These are phyloP conservation scores for Xenops minutus DNA, from an alignment of 2,797 vertebrate genomes.

Conservation along the genomic window DNA sequence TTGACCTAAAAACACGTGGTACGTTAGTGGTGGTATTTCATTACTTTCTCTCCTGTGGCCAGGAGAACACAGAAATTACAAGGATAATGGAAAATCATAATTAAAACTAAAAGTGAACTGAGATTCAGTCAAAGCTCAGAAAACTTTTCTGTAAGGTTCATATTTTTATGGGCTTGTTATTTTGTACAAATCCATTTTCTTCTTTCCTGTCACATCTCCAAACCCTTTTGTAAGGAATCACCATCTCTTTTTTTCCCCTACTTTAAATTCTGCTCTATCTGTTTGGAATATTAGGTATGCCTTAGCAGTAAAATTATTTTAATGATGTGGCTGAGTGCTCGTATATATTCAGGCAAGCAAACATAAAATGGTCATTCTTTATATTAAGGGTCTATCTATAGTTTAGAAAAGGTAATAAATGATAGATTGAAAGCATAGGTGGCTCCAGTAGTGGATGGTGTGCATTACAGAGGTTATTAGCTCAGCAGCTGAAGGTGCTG, in stretches of 20 bases:
- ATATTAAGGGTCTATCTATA: constrained; percentile 45
- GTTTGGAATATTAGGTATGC: constrained; percentile 55
- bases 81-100: background rate
- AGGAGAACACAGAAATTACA: background rate
- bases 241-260: background rate
- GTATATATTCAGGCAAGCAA: constrained; percentile 64
- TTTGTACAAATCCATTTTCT: constrained; percentile 27
- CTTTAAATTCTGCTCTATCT: constrained; percentile 56
- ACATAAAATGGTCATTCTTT: constrained; percentile 67
- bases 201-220: constrained; percentile 30
- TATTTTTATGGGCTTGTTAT: constrained; percentile 24
- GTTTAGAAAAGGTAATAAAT: constrained; percentile 55
- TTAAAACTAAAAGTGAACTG: background rate
- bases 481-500: background rate
- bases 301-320: constrained; percentile 61
- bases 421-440: constrained; percentile 41
- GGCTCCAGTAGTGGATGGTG: background rate
- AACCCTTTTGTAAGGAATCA: background rate
- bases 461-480: constrained; percentile 35
- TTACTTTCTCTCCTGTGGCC: background rate
- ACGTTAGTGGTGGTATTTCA: background rate
- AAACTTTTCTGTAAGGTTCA: background rate
- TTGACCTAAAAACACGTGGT: background rate
- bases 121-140: background rate
- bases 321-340: constrained; percentile 55